Evolutionary conservation across 1,140 invertebrate genomes (phyloP).

Genomic region (Contarinia nasturtii): DNA sequence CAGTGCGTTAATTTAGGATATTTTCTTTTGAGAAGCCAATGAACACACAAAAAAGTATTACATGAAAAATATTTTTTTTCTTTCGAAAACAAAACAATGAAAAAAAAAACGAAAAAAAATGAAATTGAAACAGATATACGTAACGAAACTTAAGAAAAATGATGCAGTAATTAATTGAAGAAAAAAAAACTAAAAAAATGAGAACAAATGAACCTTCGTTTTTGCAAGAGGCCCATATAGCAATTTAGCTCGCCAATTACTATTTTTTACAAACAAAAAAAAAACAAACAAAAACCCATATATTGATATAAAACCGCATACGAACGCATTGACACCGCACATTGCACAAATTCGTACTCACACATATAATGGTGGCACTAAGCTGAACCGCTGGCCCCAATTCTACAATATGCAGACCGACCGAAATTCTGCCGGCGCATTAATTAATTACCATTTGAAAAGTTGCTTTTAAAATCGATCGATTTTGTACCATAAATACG

Average conservation of each 20-base stretch:
- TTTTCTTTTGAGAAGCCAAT: constrained; percentile 11
- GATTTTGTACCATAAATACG: neutral
- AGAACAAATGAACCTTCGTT: constrained; percentile 21
- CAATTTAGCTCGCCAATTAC: constrained; percentile 18
- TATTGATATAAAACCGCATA: neutral
- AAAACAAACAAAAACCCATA: neutral
- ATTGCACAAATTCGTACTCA: too few relatives aligned
- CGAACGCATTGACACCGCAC: too few relatives aligned
- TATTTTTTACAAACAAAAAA: neutral
- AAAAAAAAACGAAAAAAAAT: constrained; percentile 3
- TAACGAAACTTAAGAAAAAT: constrained; percentile 3
- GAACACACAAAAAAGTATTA: constrained; percentile 1
- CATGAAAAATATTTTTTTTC: too few relatives aligned
- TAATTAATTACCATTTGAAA: too few relatives aligned
- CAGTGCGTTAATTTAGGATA: constrained; percentile 11
- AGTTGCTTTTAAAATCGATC: neutral
- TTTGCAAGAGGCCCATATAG: constrained; percentile 27
- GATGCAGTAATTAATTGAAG: neutral
- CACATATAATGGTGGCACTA: too few relatives aligned
- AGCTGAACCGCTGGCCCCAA: too few relatives aligned
- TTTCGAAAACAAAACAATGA: neutral
- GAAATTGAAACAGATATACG: constrained; percentile 3
- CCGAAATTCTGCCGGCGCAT: too few relatives aligned
- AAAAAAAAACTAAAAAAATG: constrained; percentile 3
- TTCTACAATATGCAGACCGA: too few relatives aligned